These are phyloP conservation scores for Cremastobaeus sp. DNA, from an alignment of 2,888 invertebrate genomes.

Conservation along the genomic window DNA sequence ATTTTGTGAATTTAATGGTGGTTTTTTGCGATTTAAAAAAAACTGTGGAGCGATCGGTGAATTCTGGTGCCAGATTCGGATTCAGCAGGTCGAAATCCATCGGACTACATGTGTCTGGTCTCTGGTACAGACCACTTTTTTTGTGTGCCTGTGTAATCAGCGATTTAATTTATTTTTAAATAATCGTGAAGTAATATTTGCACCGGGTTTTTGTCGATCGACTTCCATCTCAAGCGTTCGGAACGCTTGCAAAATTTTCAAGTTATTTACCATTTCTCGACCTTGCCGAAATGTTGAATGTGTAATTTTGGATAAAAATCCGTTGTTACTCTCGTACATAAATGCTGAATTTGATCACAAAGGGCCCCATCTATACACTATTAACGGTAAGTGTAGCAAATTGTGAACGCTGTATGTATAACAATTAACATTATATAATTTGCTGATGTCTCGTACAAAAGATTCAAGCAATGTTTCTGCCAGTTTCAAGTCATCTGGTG, in stretches of 20 bases:
- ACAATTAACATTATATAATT: not conserved
- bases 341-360: constrained; percentile 19
- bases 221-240: constrained; percentile 2
- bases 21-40: no score
- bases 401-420: constrained; percentile 16
- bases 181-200: not conserved
- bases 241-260: constrained; percentile 18
- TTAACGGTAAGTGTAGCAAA: constrained; percentile 6
- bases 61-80: no score
- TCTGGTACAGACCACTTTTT: no score
- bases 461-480: constrained; percentile 1
- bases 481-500: not conserved
- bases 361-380: constrained; percentile 6
- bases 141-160: no score
- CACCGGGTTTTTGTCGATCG: not conserved
- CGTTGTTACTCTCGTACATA: constrained; percentile 15
- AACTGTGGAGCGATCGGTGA: no score
- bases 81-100: no score
- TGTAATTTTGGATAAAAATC: constrained; percentile 17
- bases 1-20: no score
- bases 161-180: not conserved
- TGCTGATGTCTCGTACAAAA: constrained; percentile 10
- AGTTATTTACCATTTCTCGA: constrained; percentile 23
- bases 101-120: no score
- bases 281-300: constrained; percentile 11